Conservation (phyloP, 1,140 invertebrate genomes). For the Drosophila bifasciata region DNA sequence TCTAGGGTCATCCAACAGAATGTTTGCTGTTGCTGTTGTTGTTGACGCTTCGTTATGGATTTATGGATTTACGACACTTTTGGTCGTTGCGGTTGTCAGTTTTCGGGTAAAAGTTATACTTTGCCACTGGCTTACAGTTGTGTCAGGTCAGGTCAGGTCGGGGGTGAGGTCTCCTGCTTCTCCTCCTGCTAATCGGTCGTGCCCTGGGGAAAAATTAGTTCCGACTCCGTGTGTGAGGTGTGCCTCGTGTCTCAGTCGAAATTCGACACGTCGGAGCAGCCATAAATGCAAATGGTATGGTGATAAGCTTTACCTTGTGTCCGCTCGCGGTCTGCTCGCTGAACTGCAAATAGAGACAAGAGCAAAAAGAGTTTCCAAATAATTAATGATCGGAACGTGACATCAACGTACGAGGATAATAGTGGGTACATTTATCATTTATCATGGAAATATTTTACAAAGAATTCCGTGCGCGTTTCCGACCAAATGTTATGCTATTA, state of each 20-base stretch:
- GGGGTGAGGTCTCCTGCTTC: conserved; percentile 12
- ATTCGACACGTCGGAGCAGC: conserved; percentile 55
- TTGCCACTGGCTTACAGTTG: conserved; percentile 45
- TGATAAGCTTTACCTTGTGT: conserved; percentile 59
- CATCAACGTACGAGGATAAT: conserved; percentile 50
- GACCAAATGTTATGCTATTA: conserved; percentile 62
- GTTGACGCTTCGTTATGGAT: conserved; percentile 81
- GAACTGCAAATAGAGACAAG: conserved; percentile 78
- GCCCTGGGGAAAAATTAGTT: conserved; percentile 42
- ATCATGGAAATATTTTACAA: conserved; percentile 58
- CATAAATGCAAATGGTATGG: conserved; percentile 48
- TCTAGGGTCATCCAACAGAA: conserved; percentile 76
- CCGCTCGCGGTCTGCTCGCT: conserved; percentile 42
- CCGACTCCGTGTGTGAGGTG: no score
- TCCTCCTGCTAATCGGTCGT: conserved; percentile 37
- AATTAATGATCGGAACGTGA: conserved; percentile 76
- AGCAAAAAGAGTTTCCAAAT: conserved; percentile 59
- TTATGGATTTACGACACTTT: conserved; percentile 81
- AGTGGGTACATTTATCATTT: conserved; percentile 55
- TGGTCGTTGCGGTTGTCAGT: conserved; percentile 80
- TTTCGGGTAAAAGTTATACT: conserved; percentile 73
- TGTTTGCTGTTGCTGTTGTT: conserved; percentile 72
- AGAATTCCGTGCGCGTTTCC: conserved; percentile 60
- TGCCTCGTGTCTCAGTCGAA: conserved; percentile 30
- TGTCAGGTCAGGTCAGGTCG: conserved; percentile 9